A percentile compares a stretch with the other conserved stretches of the same genome.
Conservation (phyloP, 2,797 vertebrate genomes). For the Malurus leucopterus region DNA sequence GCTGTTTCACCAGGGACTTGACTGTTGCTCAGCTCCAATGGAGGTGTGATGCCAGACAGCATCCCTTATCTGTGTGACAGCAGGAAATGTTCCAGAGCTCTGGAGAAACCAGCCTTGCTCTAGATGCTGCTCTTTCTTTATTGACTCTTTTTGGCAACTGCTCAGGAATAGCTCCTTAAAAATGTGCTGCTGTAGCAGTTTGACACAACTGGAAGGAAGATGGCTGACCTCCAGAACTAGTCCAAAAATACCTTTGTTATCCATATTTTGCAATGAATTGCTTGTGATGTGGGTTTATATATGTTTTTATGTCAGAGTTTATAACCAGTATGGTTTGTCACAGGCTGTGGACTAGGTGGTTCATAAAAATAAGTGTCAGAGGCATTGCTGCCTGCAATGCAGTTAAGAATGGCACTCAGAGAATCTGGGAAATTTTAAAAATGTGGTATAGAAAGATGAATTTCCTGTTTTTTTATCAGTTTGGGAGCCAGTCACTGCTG, state of each 20-base stretch:
- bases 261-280: neutral
- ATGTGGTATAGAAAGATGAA: neutral
- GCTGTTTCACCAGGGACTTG: neutral
- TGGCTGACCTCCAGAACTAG: neutral
- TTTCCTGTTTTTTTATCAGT: neutral
- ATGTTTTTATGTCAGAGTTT: neutral
- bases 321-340: neutral
- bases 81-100: neutral
- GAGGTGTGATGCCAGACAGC: neutral
- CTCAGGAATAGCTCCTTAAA: neutral
- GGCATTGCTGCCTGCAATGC: neutral
- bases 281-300: neutral
- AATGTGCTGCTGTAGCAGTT: slow-evolving; percentile 4
- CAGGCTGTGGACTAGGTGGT: neutral
- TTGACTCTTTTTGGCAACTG: neutral
- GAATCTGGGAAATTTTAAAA: neutral
- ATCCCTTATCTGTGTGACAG: neutral
- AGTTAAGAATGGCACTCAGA: neutral
- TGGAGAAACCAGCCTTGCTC: neutral
- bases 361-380: neutral
- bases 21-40: neutral
- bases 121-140: neutral
- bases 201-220: neutral
- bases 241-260: neutral
- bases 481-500: neutral